phyloP scores from a whole-genome alignment of 1,140 invertebrate genomes.

The Drosophila punjabiensis region DNA sequence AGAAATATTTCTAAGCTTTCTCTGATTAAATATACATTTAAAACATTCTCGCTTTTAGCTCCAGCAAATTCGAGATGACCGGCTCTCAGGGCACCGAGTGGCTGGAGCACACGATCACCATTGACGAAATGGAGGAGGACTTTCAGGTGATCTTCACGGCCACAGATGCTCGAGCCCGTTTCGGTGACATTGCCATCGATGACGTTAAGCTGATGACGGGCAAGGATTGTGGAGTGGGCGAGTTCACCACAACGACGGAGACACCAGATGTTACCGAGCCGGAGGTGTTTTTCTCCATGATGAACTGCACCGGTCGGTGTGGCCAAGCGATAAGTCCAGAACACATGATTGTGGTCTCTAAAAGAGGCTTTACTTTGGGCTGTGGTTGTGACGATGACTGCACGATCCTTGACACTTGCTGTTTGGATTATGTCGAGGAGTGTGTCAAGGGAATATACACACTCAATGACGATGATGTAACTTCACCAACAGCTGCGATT shows the following conservation, averaged over 20 bases:
- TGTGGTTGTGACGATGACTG: constrained; percentile 68
- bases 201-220: constrained; percentile 77
- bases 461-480: background rate
- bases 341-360: background rate
- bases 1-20: background rate
- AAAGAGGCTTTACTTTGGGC: background rate
- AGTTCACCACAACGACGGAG: constrained; percentile 40
- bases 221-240: constrained; percentile 51
- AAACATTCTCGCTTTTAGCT: constrained; percentile 9
- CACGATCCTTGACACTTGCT: constrained; percentile 44
- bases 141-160: constrained; percentile 75
- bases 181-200: constrained; percentile 82
- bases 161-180: constrained; percentile 25
- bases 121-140: constrained; percentile 70
- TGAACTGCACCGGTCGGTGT: constrained; percentile 68
- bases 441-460: constrained; percentile 11
- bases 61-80: constrained; percentile 38
- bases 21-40: background rate
- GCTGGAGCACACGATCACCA: constrained; percentile 71
- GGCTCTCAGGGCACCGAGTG: constrained; percentile 66
- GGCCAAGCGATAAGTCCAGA: background rate
- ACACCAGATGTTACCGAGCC: background rate
- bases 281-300: constrained; percentile 33
- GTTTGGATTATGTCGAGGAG: constrained; percentile 47
- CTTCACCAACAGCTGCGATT: constrained; percentile 7